These are phyloP conservation scores for Neogale vison DNA, from an alignment of 2,113 vertebrate species.

Conservation along the genomic window DNA sequence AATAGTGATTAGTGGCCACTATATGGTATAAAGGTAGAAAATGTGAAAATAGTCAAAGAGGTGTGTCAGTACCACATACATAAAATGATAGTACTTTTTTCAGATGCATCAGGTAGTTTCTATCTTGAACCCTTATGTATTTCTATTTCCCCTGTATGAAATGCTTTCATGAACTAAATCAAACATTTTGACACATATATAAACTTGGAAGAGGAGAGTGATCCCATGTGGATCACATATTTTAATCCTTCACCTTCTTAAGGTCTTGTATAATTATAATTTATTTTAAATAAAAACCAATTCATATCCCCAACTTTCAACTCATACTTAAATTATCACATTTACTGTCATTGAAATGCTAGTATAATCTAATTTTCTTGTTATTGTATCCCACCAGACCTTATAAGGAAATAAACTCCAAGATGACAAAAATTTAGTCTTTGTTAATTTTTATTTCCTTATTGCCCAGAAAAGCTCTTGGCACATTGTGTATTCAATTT, in stretches of 20 bases:
- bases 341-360: not conserved
- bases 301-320: not conserved
- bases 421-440: not conserved
- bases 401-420: not conserved
- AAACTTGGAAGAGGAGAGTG: not conserved
- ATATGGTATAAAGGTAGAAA: not conserved
- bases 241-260: not conserved
- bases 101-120: not conserved
- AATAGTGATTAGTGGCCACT: not conserved
- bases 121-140: not conserved
- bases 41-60: not conserved
- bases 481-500: not conserved
- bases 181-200: not conserved
- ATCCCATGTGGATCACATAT: not conserved
- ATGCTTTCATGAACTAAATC: not conserved
- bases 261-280: not conserved
- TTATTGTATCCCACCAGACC: not conserved
- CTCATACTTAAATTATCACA: not conserved
- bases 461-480: not conserved
- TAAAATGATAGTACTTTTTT: not conserved
- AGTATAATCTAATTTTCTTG: not conserved
- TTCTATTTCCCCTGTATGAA: not conserved
- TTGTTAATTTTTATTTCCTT: not conserved
- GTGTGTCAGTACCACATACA: not conserved
- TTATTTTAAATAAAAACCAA: not conserved